phyloP scores from a whole-genome alignment of 2,888 invertebrate species.

The Dryomyza anilis region DNA sequence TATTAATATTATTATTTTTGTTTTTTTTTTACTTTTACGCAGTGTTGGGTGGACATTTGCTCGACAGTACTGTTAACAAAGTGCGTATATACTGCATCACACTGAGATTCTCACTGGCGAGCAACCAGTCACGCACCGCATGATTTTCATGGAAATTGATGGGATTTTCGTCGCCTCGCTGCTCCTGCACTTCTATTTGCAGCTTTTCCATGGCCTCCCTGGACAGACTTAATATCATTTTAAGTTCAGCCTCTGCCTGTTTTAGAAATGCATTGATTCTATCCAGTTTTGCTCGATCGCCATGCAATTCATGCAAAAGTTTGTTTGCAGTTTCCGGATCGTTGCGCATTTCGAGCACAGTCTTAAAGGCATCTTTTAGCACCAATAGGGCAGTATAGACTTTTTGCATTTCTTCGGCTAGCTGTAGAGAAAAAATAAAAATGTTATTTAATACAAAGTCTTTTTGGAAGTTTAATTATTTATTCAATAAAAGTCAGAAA shows the following conservation, averaged over 20 bases:
- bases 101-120: slow-evolving; percentile 35
- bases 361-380: slow-evolving; percentile 30
- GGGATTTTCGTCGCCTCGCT: slow-evolving; percentile 20
- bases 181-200: slow-evolving; percentile 30
- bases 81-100: slow-evolving; percentile 24
- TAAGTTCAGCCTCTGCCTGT: no score
- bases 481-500: no score
- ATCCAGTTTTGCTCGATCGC: slow-evolving; percentile 22
- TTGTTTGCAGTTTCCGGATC: slow-evolving; percentile 15
- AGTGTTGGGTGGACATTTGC: slow-evolving; percentile 30
- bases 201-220: slow-evolving; percentile 26
- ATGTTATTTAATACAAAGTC: no score
- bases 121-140: slow-evolving; percentile 35
- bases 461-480: no score
- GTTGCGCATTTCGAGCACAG: slow-evolving; percentile 27
- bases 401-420: slow-evolving; percentile 33
- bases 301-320: slow-evolving; percentile 29
- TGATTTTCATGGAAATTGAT: slow-evolving; percentile 19
- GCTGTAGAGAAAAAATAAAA: slow-evolving; percentile 1
- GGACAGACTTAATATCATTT: no score
- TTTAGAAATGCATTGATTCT: slow-evolving; percentile 29
- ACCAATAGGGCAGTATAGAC: slow-evolving; percentile 39
- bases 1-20: not conserved
- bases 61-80: slow-evolving; percentile 19
- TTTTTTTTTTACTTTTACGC: slow-evolving; percentile 17